Base-by-base conservation (phyloP, 37 sponge, comb jelly and placozoan genomes). In the Tethya wilhelma region DNA sequence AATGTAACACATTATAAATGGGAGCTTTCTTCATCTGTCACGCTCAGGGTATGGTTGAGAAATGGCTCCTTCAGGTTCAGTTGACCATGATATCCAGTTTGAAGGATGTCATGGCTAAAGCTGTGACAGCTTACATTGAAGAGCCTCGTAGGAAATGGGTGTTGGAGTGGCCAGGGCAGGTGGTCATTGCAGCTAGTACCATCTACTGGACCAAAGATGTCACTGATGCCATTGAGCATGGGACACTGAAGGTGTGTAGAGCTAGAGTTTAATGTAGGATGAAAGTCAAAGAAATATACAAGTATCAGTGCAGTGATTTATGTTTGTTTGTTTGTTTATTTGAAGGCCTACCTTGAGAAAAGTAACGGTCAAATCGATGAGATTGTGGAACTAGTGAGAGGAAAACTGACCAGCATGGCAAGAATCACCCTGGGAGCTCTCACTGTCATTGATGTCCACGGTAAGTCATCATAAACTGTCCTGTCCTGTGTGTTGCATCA, bases 391-490 rank as follows among this genome's bases (percentile, higher is more conserved):
- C 65, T 94, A 85, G 99, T 99, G 65, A 82, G 99, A 67, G 99
- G 99, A 3, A 92, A 96, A 72, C 89, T 99, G 39, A 67, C 93
- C 62, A 89, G 77, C 33, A 94, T 94, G 91, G 80, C 93, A 1
- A 86, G 99, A 25, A 93, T 94, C 41, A 94, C 99, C 2, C 90
- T 99, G 32, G 95, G 97, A 59, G 99, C 99, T 31, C 95, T 99
- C 71, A 99, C 90, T 59, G 97, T 96, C 23, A 89, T 99, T 42
- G 99, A 99, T 76, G 99, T 99, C 25, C 99, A 99, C 67, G 97
- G 95, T 95, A 65, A 40, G 83, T 0, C n/a, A n/a, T 23, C 23
- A 14, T 14, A 4, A 58, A 9, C 59, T 28, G 23, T n/a, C 23
- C 53, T 49, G 14, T 49, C 14, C 9, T 49, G 14, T 49, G 14